Evolutionary conservation across 2,797 vertebrate species (phyloP).

Genomic region (Gymnoscopelus microlampas): DNA sequence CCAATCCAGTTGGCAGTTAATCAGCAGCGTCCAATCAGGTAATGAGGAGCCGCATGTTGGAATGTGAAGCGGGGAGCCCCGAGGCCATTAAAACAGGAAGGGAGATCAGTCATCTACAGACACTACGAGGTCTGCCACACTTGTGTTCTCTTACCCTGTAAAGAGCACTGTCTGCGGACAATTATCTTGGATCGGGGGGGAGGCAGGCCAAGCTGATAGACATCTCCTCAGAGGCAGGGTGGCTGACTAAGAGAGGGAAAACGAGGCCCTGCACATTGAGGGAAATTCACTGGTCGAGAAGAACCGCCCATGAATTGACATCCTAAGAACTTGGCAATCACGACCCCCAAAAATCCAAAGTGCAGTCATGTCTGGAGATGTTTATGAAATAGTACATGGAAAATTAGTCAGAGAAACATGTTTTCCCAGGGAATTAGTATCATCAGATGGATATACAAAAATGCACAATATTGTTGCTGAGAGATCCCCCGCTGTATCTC

Average conservation of each 20-base stretch:
- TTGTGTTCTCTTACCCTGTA: constrained; percentile 51
- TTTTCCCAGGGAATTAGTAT: constrained; percentile 62
- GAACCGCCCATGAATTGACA: constrained; percentile 63
- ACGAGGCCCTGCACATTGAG: constrained; percentile 59
- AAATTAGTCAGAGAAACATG: constrained; percentile 54
- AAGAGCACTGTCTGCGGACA: constrained; percentile 59
- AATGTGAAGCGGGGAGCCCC: constrained; percentile 71
- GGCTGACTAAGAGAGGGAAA: constrained; percentile 63
- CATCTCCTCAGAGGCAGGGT: constrained; percentile 52
- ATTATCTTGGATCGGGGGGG: constrained; percentile 62
- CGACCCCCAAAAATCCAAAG: constrained; percentile 40
- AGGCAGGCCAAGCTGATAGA: constrained; percentile 39
- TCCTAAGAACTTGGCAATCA: constrained; percentile 49
- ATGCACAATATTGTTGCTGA: constrained; percentile 48
- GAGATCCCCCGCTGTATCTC: constrained; percentile 50
- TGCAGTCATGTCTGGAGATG: constrained; percentile 56
- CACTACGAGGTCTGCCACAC: constrained; percentile 40
- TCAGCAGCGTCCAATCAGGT: constrained; percentile 73
- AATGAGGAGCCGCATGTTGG: constrained; percentile 71
- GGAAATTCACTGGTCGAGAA: constrained; percentile 50
- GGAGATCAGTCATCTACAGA: constrained; percentile 47
- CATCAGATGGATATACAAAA: constrained; percentile 57
- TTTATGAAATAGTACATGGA: constrained; percentile 62
- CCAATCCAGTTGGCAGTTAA: constrained; percentile 77
- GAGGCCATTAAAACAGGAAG: constrained; percentile 52